Percentiles rank a stretch among this genome's conserved stretches.
phyloP scores from a whole-genome alignment of 2,888 invertebrate genomes.

The Boloria selene region DNA sequence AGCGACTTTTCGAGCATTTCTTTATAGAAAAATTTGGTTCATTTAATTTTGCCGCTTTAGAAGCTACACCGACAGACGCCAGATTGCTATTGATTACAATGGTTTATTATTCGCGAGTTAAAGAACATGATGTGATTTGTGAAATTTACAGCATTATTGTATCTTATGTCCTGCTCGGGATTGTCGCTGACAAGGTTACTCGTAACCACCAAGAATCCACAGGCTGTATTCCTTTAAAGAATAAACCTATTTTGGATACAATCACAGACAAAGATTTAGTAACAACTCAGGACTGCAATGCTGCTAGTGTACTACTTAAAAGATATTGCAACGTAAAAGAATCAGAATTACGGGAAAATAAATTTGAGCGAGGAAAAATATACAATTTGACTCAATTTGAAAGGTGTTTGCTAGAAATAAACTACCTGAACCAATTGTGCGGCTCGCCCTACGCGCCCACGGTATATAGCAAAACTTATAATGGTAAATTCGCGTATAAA shows the following conservation, averaged over 20 bases:
- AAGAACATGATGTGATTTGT: conserved; percentile 30
- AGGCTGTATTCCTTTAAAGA: not conserved
- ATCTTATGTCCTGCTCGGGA: conserved; percentile 46
- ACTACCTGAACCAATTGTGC: conserved; percentile 53
- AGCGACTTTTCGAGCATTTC: conserved; percentile 45
- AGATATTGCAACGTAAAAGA: conserved; percentile 38
- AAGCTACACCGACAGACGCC: conserved; percentile 43
- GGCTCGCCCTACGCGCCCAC: conserved; percentile 45
- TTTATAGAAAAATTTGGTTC: conserved; percentile 32
- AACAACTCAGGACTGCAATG: conserved; percentile 35
- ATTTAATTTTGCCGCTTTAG: conserved; percentile 38
- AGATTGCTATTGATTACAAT: conserved; percentile 49
- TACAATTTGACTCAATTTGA: conserved; percentile 49
- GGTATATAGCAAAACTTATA: conserved; percentile 46
- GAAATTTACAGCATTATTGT: conserved; percentile 48
- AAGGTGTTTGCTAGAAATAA: conserved; percentile 49
- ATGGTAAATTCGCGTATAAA: conserved; percentile 51
- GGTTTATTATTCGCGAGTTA: conserved; percentile 48
- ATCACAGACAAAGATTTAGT: conserved; percentile 31
- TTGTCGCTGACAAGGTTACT: conserved; percentile 36
- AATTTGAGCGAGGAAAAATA: conserved; percentile 35
- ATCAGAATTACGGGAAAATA: conserved; percentile 28
- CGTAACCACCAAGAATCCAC: too few species aligned
- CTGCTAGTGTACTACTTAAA: conserved; percentile 33
- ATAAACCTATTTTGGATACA: conserved; percentile 22